phyloP scores from a whole-genome alignment of 2,113 vertebrate genomes.

The Hydrochoerus hydrochaeris region DNA sequence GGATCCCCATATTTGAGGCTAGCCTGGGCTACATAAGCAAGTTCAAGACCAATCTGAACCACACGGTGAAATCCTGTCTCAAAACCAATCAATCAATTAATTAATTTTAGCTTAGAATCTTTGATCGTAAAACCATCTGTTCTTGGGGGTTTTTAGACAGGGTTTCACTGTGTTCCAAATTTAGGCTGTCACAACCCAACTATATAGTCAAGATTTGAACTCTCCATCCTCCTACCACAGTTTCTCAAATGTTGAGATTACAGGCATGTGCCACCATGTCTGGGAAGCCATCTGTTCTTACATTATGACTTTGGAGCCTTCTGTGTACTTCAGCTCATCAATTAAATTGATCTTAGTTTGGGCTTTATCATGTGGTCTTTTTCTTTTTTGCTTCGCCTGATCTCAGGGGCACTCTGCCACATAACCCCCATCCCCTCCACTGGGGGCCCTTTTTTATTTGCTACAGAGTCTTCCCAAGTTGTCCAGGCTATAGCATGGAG shows the following conservation, averaged over 20 bases:
- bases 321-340: not conserved
- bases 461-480: not conserved
- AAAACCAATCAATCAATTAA: not conserved
- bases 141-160: not conserved
- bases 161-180: not conserved
- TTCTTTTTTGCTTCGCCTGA: not conserved
- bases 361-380: not conserved
- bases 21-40: no score
- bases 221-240: not conserved
- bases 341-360: not conserved
- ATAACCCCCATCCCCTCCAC: not conserved
- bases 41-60: no score
- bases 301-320: not conserved
- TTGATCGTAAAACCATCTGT: constrained; percentile 55
- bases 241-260: not conserved
- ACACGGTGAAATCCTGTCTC: no score
- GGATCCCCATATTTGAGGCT: no score
- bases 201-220: not conserved
- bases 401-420: not conserved
- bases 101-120: constrained; percentile 37
- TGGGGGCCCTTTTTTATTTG: not conserved
- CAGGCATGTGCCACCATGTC: not conserved
- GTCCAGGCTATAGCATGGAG: not conserved
- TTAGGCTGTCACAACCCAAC: not conserved
- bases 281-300: constrained; percentile 53